Evolutionary conservation across 2,113 vertebrate genomes (phyloP).

Genomic region (Neotragus pygmaeus): DNA sequence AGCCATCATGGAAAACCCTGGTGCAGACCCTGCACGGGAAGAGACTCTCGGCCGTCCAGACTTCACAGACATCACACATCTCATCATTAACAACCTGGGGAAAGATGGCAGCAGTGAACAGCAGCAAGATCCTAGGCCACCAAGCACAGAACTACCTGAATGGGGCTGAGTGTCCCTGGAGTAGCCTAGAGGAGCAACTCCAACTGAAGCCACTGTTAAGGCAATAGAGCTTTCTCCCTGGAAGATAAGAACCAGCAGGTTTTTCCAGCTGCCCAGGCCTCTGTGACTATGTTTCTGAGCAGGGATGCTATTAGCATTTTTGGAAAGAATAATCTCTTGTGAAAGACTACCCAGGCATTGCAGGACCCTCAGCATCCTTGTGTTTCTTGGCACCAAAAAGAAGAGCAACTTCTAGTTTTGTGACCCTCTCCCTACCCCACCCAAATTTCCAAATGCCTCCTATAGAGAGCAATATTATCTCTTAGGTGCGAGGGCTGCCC

Average conservation of each 20-base stretch:
- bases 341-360: neutral
- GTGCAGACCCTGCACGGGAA: conserved; percentile 93
- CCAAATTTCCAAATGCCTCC: neutral
- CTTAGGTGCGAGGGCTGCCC: neutral
- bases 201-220: neutral
- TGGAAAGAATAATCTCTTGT: neutral
- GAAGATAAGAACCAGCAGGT: neutral
- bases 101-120: neutral
- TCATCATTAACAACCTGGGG: conserved; percentile 88
- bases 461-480: neutral
- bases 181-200: neutral
- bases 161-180: neutral
- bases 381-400: neutral
- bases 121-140: neutral
- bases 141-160: neutral
- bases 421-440: neutral
- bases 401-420: neutral
- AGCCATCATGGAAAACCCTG: conserved; percentile 94
- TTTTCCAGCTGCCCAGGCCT: neutral
- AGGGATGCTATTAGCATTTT: neutral
- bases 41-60: conserved; percentile 96
- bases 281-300: conserved; percentile 6
- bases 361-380: neutral
- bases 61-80: conserved; percentile 97
- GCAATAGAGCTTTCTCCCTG: neutral